A percentile compares a stretch with the other conserved stretches of the same genome.
phyloP scores from a whole-genome alignment of 2,797 vertebrate genomes.

The Rhadinocentrus ornatus region DNA sequence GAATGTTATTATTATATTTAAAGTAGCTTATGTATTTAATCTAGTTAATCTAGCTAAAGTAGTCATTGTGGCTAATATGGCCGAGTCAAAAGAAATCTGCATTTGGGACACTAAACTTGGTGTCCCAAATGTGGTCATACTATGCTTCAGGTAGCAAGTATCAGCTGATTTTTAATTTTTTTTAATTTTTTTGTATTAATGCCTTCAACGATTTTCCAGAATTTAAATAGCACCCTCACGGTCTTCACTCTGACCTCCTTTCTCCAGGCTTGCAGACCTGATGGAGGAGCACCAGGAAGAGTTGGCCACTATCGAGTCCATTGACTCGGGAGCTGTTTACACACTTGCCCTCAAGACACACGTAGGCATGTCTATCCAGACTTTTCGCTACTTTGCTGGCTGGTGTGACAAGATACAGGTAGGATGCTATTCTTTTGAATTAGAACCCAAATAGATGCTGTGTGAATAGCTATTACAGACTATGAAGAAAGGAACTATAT shows the following conservation, averaged over 20 bases:
- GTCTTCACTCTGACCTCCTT: background rate
- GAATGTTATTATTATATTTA: too few species aligned
- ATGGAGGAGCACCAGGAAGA: slow-evolving; percentile 92
- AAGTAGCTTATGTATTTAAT: too few species aligned
- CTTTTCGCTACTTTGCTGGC: slow-evolving; percentile 91
- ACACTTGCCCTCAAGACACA: slow-evolving; percentile 92
- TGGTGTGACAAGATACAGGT: slow-evolving; percentile 96
- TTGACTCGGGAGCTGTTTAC: slow-evolving; percentile 90
- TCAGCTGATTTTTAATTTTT: background rate
- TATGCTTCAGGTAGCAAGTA: too few species aligned
- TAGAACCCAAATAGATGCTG: background rate
- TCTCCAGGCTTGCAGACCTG: slow-evolving; percentile 86
- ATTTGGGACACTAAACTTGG: too few species aligned
- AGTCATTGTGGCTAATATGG: too few species aligned
- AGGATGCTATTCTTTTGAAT: background rate
- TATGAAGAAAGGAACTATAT: background rate
- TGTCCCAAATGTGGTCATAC: too few species aligned
- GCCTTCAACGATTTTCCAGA: background rate
- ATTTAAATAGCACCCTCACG: background rate
- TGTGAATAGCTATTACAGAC: too few species aligned
- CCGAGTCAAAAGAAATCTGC: too few species aligned
- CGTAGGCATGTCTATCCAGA: slow-evolving; percentile 92
- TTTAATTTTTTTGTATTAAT: too few species aligned
- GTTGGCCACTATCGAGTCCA: slow-evolving; percentile 88
- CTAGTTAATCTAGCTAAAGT: too few species aligned